These are phyloP conservation scores for Numida meleagris DNA, from an alignment of 2,113 vertebrate genomes.

Conservation along the genomic window DNA sequence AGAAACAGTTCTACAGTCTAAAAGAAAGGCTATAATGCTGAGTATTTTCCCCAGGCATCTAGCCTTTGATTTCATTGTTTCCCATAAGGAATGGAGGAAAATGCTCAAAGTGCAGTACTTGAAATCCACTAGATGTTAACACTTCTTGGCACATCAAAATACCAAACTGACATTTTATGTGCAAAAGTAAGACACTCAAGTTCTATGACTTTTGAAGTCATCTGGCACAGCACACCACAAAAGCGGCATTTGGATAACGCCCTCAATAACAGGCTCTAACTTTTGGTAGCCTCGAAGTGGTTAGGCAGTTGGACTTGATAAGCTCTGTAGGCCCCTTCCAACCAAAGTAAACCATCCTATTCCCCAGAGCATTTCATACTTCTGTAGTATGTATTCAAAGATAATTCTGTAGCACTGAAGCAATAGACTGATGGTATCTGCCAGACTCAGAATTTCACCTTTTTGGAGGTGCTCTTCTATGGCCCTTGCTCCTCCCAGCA, in stretches of 20 bases:
- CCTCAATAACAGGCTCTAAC: not conserved
- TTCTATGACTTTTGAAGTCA: not conserved
- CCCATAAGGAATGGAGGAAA: not conserved
- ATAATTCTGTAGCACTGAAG: not conserved
- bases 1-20: not conserved
- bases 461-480: not conserved
- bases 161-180: not conserved
- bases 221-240: not conserved
- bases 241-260: not conserved
- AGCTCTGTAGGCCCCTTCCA: not conserved
- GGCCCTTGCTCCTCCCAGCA: not conserved
- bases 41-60: not conserved
- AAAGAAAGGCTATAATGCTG: not conserved
- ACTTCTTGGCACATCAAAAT: not conserved
- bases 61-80: not conserved
- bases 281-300: not conserved
- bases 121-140: not conserved
- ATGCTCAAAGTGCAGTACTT: not conserved
- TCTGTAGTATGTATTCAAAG: not conserved
- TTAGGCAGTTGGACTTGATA: not conserved
- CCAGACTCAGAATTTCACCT: not conserved
- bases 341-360: not conserved
- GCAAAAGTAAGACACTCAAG: not conserved
- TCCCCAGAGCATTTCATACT: not conserved
- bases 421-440: not conserved